Conservation (phyloP, 2,113 vertebrate species). For the Mionectes macconnelli region DNA sequence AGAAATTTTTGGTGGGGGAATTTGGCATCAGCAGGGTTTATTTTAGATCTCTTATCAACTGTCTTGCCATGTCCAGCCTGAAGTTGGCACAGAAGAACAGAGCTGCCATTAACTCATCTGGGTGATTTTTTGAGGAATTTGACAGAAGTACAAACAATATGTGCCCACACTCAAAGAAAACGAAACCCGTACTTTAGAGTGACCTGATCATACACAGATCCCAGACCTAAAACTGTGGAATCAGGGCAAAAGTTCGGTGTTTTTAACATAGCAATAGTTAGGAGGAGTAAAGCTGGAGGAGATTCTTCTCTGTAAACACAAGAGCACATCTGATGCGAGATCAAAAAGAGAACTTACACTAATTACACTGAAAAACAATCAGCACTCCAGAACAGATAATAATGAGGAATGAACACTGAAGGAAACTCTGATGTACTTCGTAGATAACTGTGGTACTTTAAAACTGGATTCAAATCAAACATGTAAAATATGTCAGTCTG, state of each 20-base stretch:
- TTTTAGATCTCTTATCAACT: neutral
- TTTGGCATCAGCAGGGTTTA: neutral
- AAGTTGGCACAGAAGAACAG: neutral
- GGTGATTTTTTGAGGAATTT: neutral
- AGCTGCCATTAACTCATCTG: neutral
- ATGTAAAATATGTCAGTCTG: slow-evolving; percentile 5
- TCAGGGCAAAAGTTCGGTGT: neutral
- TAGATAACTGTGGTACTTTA: slow-evolving; percentile 58
- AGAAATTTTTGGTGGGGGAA: neutral
- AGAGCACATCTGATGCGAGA: slow-evolving; percentile 8
- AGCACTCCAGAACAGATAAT: slow-evolving; percentile 44
- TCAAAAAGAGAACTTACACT: slow-evolving; percentile 18
- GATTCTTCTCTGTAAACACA: neutral
- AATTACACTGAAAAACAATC: slow-evolving; percentile 33
- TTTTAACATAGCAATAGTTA: neutral
- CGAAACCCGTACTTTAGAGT: neutral
- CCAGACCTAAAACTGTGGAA: neutral
- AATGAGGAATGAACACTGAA: slow-evolving; percentile 49
- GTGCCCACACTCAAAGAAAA: neutral
- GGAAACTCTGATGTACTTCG: slow-evolving; percentile 54
- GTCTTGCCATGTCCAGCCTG: neutral
- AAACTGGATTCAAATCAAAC: slow-evolving; percentile 50
- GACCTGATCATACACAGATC: neutral
- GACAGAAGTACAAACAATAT: neutral
- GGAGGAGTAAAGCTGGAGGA: neutral